Percentiles rank a stretch among this genome's conserved stretches.
phyloP scores from a whole-genome alignment of 2,113 vertebrate genomes.

The Emydura subglobosa region DNA sequence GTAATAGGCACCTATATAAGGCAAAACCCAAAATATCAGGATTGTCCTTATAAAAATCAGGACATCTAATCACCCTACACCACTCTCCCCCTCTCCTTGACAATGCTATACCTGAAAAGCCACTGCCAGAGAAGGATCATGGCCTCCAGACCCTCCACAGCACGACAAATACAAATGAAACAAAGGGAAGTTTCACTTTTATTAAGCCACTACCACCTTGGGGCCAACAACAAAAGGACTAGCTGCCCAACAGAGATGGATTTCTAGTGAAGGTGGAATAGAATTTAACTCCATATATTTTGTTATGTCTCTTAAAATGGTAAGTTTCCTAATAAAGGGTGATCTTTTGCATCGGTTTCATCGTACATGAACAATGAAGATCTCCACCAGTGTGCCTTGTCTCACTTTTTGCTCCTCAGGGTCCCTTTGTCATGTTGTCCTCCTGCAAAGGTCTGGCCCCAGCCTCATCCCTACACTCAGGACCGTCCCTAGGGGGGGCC shows the following conservation, averaged over 20 bases:
- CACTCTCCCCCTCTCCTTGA: fast-evolving
- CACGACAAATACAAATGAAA: background rate
- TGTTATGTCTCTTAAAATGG: background rate
- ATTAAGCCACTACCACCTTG: background rate
- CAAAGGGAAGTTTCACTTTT: background rate
- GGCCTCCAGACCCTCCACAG: background rate
- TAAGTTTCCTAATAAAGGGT: background rate
- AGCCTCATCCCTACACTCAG: background rate
- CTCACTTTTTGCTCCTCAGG: background rate
- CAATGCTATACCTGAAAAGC: background rate
- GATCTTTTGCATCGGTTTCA: background rate
- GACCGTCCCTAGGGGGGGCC: no score
- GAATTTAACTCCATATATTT: background rate
- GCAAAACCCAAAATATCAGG: no score
- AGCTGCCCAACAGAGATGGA: background rate
- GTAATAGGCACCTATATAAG: no score
- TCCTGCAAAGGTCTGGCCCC: background rate
- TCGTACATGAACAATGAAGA: background rate
- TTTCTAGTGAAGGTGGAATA: background rate
- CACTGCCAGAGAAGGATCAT: background rate
- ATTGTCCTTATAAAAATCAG: no score
- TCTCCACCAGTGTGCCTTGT: background rate
- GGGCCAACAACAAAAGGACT: background rate
- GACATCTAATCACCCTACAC: background rate
- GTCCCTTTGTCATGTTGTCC: background rate